A percentile compares a stretch with the other conserved stretches of the same genome.
Evolutionary conservation across 2,113 vertebrate species (phyloP).

Genomic region (Budorcas taxicolor): DNA sequence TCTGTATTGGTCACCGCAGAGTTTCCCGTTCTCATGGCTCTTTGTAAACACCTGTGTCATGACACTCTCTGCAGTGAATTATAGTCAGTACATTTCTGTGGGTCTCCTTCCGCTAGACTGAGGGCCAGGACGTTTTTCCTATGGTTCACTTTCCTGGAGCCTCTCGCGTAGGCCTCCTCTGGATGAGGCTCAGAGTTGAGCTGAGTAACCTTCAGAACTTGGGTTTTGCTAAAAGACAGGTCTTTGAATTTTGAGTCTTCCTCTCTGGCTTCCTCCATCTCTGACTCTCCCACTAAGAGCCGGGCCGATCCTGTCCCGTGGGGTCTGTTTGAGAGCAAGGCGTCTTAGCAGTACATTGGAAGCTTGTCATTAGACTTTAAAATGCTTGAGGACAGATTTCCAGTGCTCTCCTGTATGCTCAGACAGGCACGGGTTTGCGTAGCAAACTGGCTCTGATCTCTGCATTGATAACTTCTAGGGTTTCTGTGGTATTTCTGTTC

Average conservation of each 20-base stretch:
- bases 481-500: not conserved
- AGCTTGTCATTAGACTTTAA: not conserved
- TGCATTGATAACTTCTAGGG: not conserved
- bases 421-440: not conserved
- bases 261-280: too few relatives aligned
- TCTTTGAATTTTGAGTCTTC: not conserved
- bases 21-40: not conserved
- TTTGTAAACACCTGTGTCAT: not conserved
- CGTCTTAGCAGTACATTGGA: not conserved
- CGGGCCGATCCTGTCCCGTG: too few relatives aligned
- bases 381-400: not conserved
- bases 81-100: not conserved
- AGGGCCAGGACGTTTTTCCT: not conserved
- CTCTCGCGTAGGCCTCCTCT: rapidly evolving
- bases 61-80: not conserved
- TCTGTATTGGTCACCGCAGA: not conserved
- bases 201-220: not conserved
- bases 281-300: not conserved
- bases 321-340: not conserved
- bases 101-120: not conserved
- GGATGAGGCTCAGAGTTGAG: not conserved
- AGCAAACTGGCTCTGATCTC: not conserved
- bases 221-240: not conserved
- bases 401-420: rapidly evolving
- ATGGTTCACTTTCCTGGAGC: rapidly evolving